Evolutionary conservation across 2,888 invertebrate genomes (phyloP).

Genomic region (Pocota personata): DNA sequence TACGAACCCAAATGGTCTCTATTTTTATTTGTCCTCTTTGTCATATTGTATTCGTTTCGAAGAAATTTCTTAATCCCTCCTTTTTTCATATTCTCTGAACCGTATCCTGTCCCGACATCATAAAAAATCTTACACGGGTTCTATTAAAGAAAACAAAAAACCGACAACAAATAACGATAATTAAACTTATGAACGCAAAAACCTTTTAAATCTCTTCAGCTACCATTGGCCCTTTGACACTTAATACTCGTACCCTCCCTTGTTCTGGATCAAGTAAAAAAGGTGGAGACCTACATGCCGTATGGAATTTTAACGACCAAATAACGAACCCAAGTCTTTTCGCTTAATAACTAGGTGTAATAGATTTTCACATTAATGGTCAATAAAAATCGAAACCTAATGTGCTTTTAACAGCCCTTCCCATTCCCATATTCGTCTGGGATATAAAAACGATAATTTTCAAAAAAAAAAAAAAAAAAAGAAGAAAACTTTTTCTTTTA

Average conservation of each 20-base stretch:
- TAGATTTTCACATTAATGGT: constrained; percentile 39
- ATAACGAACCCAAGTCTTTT: background rate
- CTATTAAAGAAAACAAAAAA: background rate
- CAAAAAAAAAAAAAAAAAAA: background rate
- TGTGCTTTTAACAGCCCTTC: background rate
- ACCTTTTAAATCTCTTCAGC: background rate
- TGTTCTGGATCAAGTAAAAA: background rate
- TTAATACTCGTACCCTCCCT: background rate
- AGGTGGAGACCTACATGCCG: background rate
- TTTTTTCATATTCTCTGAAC: background rate
- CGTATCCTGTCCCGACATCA: background rate
- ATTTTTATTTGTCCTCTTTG: background rate
- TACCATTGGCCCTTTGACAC: background rate
- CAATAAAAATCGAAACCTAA: constrained; percentile 41
- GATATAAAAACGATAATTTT: background rate
- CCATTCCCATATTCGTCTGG: background rate
- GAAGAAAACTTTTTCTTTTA: background rate
- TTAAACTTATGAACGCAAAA: background rate
- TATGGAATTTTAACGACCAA: constrained; percentile 19
- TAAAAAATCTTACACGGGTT: background rate
- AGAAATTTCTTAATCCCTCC: background rate
- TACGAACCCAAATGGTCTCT: background rate
- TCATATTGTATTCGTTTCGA: background rate
- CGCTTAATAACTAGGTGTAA: constrained; percentile 7
- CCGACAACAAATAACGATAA: constrained; percentile 3